Base-by-base conservation (phyloP, 2,797 vertebrate genomes). In the Schizothorax lantsangensis region DNA sequence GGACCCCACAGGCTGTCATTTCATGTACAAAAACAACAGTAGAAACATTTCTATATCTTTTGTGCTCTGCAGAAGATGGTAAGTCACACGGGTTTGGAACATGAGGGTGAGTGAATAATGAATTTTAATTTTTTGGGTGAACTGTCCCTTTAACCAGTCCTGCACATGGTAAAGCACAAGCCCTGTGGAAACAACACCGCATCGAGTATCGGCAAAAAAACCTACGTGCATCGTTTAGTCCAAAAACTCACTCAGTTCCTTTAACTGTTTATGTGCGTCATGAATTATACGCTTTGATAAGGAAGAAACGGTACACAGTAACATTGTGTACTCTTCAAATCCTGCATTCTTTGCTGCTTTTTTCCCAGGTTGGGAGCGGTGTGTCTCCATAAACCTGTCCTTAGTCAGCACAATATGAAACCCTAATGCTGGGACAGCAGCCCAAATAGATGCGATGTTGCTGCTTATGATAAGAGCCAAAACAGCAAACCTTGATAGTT, bases 401-500 rank as follows among this genome's bases (percentile, higher is more conserved):
- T 74, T 59, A 21, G 36, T 74, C 54, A 49, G 15, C 83, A 78
- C 30, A 68, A 77, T 78, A 36, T 54, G 73, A 84, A 77, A 77
- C 72, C 45, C 30, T 52, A 12, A 84, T 26, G 73, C 43, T 66
- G 49, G 49, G 71, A 66, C 43, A 23, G 64, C 33, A 59, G 38
- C 57, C 23, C 26, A 14, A 68, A 36, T 52, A 47, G 26, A 81
- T 19, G 2, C 43, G 19, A 54, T 62, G 38, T 9, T 73, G 52
- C 36, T 74, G 69, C 19, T 69, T 36, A 38, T 54, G 69, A 57
- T 69, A 9, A 9, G 30, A 71, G 33, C 38, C 23, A 21, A 38
- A 69, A 19, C 66, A 2, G n/a, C 59, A 64, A 26, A 30, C 40
- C 45, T 6, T 1, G 2, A 38, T 79, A 6, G 40, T 19, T 11